Conservation (phyloP, 1,140 invertebrate species). For the Lordiphosa collinella region DNA sequence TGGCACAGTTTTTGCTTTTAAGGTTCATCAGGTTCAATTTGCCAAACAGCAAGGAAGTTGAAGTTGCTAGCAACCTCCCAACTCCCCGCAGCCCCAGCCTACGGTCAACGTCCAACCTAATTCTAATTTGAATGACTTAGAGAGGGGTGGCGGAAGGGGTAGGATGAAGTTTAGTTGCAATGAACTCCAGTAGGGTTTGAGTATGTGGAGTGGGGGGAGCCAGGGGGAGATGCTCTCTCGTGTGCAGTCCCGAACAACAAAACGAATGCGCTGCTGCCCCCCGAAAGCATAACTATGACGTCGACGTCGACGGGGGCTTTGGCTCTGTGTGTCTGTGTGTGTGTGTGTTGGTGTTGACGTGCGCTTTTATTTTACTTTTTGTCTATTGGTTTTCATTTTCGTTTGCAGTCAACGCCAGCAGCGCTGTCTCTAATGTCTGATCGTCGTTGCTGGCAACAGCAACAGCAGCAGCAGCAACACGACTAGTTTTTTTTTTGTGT, state of each 20-base stretch:
- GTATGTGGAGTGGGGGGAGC: neutral
- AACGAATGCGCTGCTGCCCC: conserved; percentile 11
- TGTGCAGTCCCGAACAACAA: conserved; percentile 1
- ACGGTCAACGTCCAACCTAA: conserved; percentile 11
- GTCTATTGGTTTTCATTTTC: conserved; percentile 78
- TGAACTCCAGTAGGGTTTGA: conserved; percentile 5
- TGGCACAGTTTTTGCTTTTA: conserved; percentile 23
- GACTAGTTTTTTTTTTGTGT: conserved; percentile 22
- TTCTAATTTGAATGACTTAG: conserved; percentile 33
- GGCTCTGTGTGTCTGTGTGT: conserved; percentile 24
- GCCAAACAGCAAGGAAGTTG: neutral
- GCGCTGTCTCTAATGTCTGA: conserved; percentile 46
- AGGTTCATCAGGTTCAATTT: conserved; percentile 13
- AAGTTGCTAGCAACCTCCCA: neutral
- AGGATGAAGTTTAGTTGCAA: conserved; percentile 5
- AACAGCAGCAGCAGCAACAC: neutral
- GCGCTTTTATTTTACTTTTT: conserved; percentile 50
- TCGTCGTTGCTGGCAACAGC: conserved; percentile 38
- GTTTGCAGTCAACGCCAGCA: conserved; percentile 50
- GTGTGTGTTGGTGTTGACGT: conserved; percentile 32
- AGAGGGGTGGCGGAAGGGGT: neutral
- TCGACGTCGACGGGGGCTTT: conserved; percentile 52
- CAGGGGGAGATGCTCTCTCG: conserved; percentile 8
- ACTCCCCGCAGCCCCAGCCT: neutral
- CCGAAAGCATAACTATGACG: conserved; percentile 68